Conservation (phyloP, 2,888 invertebrate genomes). For the Diabrotica balteata region DNA sequence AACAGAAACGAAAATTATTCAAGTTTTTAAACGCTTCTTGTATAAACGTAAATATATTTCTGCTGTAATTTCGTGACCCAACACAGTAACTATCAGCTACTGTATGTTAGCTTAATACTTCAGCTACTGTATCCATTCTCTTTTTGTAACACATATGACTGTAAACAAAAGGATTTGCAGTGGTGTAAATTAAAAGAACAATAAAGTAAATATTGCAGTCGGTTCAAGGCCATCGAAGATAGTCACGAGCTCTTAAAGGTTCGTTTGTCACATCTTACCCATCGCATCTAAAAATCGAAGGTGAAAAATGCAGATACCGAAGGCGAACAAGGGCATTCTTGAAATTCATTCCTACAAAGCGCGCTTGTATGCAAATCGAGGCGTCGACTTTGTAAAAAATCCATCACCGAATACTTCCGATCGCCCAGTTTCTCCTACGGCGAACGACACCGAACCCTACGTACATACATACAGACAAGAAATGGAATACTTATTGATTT, state of each 20-base stretch:
- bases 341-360: constrained; percentile 49
- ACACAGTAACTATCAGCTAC: too few species aligned
- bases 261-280: constrained; percentile 24
- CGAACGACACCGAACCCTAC: constrained; percentile 54
- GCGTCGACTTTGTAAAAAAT: constrained; percentile 29
- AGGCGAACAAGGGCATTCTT: constrained; percentile 43
- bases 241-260: constrained; percentile 10
- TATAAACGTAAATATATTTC: too few species aligned
- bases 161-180: too few species aligned
- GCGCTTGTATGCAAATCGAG: constrained; percentile 56
- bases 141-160: too few species aligned
- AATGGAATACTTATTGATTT: constrained; percentile 61
- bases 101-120: too few species aligned
- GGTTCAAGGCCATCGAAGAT: constrained; percentile 16
- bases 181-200: too few species aligned
- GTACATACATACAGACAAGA: constrained; percentile 56
- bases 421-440: constrained; percentile 43
- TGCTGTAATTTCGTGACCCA: too few species aligned
- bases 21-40: too few species aligned
- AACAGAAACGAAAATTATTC: too few species aligned
- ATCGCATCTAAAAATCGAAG: constrained; percentile 30
- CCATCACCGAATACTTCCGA: constrained; percentile 56
- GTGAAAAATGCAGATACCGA: constrained; percentile 40
- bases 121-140: too few species aligned
- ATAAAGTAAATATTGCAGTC: constrained; percentile 10